Percentiles rank a stretch among this genome's conserved stretches.
These are phyloP conservation scores for Drosophila demipolita DNA, from an alignment of 2,888 invertebrate species.

Conservation along the genomic window DNA sequence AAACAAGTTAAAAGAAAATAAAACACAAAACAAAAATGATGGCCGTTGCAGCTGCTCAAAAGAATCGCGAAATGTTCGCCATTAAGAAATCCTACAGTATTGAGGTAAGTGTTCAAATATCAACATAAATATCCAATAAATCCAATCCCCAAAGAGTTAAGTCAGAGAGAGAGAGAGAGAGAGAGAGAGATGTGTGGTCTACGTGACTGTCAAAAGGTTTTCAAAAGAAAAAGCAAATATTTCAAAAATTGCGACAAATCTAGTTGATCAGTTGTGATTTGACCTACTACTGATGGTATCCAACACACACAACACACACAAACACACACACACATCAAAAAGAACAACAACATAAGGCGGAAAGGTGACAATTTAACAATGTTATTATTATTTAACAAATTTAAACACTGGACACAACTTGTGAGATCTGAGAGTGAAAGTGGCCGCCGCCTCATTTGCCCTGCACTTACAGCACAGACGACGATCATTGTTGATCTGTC, in stretches of 20 bases:
- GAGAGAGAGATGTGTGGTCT: constrained; percentile 49
- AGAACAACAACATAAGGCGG: constrained; percentile 32
- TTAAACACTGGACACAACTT: constrained; percentile 25
- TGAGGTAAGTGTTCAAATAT: constrained; percentile 91
- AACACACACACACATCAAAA: constrained; percentile 27
- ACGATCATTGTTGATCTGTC: constrained; percentile 67
- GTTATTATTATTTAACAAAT: constrained; percentile 80
- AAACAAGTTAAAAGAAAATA: constrained; percentile 56
- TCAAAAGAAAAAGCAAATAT: neutral
- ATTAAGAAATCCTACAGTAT: constrained; percentile 99
- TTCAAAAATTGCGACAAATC: neutral
- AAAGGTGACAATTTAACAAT: constrained; percentile 46
- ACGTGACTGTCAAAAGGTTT: constrained; percentile 71
- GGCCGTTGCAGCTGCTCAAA: constrained; percentile 96
- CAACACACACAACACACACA: constrained; percentile 6
- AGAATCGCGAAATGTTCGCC: constrained; percentile 98
- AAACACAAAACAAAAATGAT: constrained; percentile 87
- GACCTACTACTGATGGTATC: constrained; percentile 29
- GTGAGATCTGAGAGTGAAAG: constrained; percentile 63
- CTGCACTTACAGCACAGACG: constrained; percentile 69
- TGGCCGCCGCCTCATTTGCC: constrained; percentile 62
- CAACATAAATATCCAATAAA: constrained; percentile 4
- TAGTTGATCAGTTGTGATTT: constrained; percentile 2
- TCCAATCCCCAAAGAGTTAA: neutral
- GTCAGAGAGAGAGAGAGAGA: no score